These are phyloP conservation scores for Drosophila chauvacae DNA, from an alignment of 1,140 invertebrate species.

Conservation along the genomic window DNA sequence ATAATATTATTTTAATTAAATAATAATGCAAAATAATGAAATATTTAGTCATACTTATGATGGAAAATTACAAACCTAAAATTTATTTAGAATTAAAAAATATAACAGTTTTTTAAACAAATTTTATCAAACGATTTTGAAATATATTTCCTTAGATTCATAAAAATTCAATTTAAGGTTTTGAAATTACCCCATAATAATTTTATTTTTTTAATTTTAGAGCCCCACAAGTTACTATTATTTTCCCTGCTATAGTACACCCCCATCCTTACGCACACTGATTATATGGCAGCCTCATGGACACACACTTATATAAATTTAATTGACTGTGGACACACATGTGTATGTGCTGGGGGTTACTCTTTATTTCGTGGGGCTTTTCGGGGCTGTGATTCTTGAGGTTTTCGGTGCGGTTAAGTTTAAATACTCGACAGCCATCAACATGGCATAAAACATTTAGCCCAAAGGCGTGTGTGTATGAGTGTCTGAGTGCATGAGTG, in stretches of 20 bases:
- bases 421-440: conserved; percentile 81
- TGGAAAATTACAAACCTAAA: no score
- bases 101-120: no score
- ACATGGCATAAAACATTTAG: conserved; percentile 82
- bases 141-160: no score
- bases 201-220: neutral
- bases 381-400: conserved; percentile 75
- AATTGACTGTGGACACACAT: conserved; percentile 80
- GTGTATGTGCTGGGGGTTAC: conserved; percentile 33
- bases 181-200: neutral
- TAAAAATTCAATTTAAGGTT: no score
- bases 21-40: no score
- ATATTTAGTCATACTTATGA: no score
- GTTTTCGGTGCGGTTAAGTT: conserved; percentile 77
- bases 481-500: neutral
- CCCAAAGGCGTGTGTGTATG: conserved; percentile 42
- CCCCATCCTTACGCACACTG: conserved; percentile 56
- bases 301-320: conserved; percentile 63
- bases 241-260: neutral
- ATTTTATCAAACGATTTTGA: no score
- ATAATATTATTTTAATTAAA: no score
- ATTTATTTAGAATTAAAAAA: no score
- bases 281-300: conserved; percentile 65
- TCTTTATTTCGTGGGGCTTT: conserved; percentile 47
- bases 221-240: neutral